Conservation (phyloP, 2,113 vertebrate genomes). For the Grus americana region DNA sequence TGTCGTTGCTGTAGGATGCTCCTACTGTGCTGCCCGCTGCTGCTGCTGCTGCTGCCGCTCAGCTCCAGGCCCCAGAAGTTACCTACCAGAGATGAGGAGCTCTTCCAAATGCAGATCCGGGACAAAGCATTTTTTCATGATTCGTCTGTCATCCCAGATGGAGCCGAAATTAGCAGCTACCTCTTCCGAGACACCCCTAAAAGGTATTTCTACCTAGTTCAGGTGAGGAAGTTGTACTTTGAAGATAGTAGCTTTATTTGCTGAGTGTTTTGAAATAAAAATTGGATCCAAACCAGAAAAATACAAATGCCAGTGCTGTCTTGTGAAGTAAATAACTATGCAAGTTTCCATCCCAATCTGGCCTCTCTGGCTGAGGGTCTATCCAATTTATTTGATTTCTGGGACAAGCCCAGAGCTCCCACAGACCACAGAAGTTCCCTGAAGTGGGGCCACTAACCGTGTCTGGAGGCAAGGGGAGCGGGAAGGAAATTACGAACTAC, state of each 20-base stretch:
- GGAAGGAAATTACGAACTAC: not conserved
- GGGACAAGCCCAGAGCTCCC: not conserved
- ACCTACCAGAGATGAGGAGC: constrained; percentile 94
- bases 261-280: not conserved
- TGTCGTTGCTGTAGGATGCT: constrained; percentile 83
- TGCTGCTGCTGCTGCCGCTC: constrained; percentile 78
- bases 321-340: not conserved
- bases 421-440: not conserved
- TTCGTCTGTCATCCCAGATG: constrained; percentile 92
- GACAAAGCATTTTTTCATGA: constrained; percentile 93
- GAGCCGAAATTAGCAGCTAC: constrained; percentile 94
- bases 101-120: constrained; percentile 97
- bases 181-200: constrained; percentile 96
- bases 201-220: constrained; percentile 76
- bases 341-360: not conserved
- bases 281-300: not conserved
- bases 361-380: not conserved
- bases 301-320: not conserved
- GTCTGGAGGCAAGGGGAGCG: not conserved
- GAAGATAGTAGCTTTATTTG: not conserved
- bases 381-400: not conserved
- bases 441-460: not conserved
- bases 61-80: constrained; percentile 85
- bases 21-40: constrained; percentile 67
- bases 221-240: not conserved